Evolutionary conservation across 2,797 vertebrate genomes (phyloP).

Genomic region (Rhinophrynus dorsalis): DNA sequence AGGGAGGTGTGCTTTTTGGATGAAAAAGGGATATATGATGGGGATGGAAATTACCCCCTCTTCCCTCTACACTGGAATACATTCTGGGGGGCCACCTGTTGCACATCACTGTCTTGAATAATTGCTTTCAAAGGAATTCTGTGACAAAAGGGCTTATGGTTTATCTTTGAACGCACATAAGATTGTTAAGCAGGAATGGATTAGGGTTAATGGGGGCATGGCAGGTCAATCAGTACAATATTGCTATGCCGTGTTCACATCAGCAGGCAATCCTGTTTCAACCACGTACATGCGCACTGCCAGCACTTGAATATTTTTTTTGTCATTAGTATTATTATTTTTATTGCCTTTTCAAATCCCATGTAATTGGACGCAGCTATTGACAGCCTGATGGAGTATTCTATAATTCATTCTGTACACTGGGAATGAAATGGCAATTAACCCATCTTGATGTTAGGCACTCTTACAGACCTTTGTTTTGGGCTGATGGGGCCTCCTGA

Average conservation of each 20-base stretch:
- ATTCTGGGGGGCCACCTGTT: too few species aligned
- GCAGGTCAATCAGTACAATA: not conserved
- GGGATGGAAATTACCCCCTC: too few species aligned
- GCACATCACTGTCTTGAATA: too few species aligned
- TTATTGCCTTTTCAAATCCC: conserved; percentile 29
- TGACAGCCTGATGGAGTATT: conserved; percentile 38
- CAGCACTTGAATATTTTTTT: conserved; percentile 11
- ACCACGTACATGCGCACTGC: not conserved
- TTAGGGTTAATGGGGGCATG: not conserved
- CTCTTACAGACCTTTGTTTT: not conserved
- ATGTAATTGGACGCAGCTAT: conserved; percentile 34
- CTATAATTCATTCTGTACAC: conserved; percentile 42
- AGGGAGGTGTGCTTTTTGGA: too few species aligned
- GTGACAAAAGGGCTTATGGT: too few species aligned
- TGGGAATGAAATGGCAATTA: conserved; percentile 34
- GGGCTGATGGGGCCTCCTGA: not conserved
- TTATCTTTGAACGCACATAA: too few species aligned
- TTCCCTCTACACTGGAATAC: too few species aligned
- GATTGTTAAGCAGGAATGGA: too few species aligned
- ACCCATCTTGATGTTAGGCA: conserved; percentile 12
- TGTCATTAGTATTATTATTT: too few species aligned
- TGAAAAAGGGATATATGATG: too few species aligned
- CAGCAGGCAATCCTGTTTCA: not conserved
- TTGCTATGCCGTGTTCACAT: not conserved
- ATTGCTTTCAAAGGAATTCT: too few species aligned